Percentiles rank a stretch among this genome's conserved stretches.
phyloP scores from a whole-genome alignment of 2,113 vertebrate genomes.

The Riparia riparia region DNA sequence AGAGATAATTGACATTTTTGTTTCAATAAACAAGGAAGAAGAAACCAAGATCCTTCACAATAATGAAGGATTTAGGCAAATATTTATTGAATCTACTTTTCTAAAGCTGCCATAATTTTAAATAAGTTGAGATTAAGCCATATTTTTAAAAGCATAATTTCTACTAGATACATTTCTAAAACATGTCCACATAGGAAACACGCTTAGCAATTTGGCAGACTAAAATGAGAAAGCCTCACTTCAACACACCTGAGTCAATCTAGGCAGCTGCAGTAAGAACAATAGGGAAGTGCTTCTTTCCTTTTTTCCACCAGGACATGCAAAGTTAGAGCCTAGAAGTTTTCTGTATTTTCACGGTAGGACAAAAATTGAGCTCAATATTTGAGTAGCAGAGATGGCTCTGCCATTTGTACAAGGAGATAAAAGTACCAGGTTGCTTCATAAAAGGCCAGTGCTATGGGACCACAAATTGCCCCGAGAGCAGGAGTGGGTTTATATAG shows the following conservation, averaged over 20 bases:
- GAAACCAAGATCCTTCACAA: neutral
- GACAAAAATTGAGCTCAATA: neutral
- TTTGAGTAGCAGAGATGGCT: neutral
- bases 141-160: neutral
- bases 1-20: neutral
- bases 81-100: neutral
- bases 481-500: neutral
- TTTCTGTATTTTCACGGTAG: neutral
- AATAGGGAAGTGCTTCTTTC: neutral
- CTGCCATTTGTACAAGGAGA: neutral
- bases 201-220: neutral
- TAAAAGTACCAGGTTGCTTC: neutral
- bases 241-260: neutral
- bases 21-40: neutral
- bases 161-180: neutral
- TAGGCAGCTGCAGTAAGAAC: neutral
- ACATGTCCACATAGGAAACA: neutral
- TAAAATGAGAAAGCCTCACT: neutral
- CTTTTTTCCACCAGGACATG: neutral
- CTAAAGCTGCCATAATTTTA: neutral
- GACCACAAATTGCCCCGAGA: neutral
- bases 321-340: neutral
- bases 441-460: neutral
- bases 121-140: neutral
- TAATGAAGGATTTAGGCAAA: neutral